Evolutionary conservation across 2,797 vertebrate genomes (phyloP).

Genomic region (Erithacus rubecula): DNA sequence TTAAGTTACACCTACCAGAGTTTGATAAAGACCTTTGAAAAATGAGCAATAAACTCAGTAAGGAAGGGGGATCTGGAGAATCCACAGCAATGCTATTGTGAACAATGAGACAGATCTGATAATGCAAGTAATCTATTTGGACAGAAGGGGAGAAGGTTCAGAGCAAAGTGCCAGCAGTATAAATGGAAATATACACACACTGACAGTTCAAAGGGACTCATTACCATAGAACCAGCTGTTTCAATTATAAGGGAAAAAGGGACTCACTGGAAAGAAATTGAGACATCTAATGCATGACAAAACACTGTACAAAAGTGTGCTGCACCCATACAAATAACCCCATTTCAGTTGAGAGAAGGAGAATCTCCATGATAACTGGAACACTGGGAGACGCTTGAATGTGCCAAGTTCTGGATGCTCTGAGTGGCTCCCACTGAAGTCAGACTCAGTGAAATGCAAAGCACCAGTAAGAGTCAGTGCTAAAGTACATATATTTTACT

Average conservation of each 20-base stretch:
- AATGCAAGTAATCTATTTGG: constrained; percentile 46
- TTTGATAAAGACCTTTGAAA: not conserved
- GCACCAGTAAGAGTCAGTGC: not conserved
- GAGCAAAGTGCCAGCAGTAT: constrained; percentile 46
- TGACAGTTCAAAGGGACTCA: constrained; percentile 52
- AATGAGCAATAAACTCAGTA: not conserved
- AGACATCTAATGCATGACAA: not conserved
- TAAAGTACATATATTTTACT: not conserved
- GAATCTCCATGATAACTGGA: rapidly evolving
- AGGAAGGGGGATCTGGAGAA: not conserved
- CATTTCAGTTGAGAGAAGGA: not conserved
- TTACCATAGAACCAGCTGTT: constrained; percentile 48
- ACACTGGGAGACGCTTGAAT: rapidly evolving
- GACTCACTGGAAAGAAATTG: constrained; percentile 16
- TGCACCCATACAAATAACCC: not conserved
- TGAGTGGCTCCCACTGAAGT: not conserved
- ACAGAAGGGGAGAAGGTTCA: constrained; percentile 50
- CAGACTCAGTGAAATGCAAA: not conserved
- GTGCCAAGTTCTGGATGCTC: not conserved
- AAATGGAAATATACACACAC: constrained; percentile 51
- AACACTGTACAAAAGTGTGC: not conserved
- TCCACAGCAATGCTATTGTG: not conserved
- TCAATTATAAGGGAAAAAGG: constrained; percentile 10
- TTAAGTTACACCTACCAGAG: constrained; percentile 20
- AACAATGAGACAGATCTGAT: constrained; percentile 38